These are phyloP conservation scores for Sebastes ruberrimus DNA, from an alignment of 2,797 vertebrate genomes.

Conservation along the genomic window DNA sequence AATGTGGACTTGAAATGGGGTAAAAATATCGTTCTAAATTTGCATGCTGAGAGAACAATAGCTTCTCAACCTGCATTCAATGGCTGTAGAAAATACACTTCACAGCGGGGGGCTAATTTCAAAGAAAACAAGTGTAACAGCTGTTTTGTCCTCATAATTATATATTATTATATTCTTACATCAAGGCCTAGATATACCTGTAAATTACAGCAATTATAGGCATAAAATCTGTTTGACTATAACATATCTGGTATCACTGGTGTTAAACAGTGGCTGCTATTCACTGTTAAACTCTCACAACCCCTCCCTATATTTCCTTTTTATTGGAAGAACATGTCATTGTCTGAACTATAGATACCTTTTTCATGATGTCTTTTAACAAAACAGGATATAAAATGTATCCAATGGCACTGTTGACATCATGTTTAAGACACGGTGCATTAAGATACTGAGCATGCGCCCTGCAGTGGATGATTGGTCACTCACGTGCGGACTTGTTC, in stretches of 20 bases:
- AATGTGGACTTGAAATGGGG: background rate
- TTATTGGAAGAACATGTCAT: conserved; percentile 8
- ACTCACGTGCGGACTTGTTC: conserved; percentile 90
- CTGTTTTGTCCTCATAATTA: background rate
- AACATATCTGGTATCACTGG: background rate
- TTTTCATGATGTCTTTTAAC: conserved; percentile 15
- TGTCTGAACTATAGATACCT: background rate
- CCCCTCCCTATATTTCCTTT: conserved; percentile 21
- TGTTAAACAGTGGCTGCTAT: background rate
- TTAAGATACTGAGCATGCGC: background rate
- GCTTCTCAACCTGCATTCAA: background rate
- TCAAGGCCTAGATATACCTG: background rate
- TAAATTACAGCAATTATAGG: conserved; percentile 1
- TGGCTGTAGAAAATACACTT: background rate
- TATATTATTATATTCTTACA: background rate
- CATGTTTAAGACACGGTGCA: background rate
- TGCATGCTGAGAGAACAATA: background rate
- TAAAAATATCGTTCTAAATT: background rate
- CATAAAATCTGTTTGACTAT: conserved; percentile 1
- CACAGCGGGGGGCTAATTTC: background rate
- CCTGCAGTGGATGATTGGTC: background rate
- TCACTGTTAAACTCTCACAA: conserved; percentile 16
- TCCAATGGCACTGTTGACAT: background rate
- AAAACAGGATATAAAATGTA: conserved; percentile 17
- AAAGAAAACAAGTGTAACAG: background rate